These are phyloP conservation scores for Syngnathus typhle DNA, from an alignment of 2,113 vertebrate species.

Conservation along the genomic window DNA sequence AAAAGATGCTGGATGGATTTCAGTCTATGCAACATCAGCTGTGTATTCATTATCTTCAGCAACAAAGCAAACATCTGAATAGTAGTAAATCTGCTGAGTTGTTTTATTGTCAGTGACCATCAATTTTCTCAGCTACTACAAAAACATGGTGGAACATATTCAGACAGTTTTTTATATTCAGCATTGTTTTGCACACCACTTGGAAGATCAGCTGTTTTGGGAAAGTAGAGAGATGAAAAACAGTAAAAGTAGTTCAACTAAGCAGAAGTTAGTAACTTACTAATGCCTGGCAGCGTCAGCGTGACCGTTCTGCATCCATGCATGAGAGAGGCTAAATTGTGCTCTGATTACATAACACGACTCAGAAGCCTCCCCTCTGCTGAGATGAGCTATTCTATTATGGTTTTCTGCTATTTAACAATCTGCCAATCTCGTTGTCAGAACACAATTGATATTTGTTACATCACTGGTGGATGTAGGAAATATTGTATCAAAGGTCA, in stretches of 20 bases:
- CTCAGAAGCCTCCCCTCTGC: neutral
- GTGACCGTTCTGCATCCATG: slow-evolving; percentile 2
- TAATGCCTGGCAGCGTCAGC: slow-evolving; percentile 21
- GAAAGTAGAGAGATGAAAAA: slow-evolving; percentile 17
- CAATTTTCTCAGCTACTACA: too few species aligned
- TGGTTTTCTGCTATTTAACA: neutral
- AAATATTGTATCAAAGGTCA: slow-evolving; percentile 11
- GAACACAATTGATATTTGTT: slow-evolving; percentile 6
- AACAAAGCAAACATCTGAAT: too few species aligned
- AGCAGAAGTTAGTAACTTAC: slow-evolving; percentile 52
- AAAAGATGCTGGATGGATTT: too few species aligned
- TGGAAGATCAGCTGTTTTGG: slow-evolving; percentile 25
- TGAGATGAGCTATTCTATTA: neutral
- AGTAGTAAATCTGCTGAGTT: too few species aligned
- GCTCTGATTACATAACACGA: neutral
- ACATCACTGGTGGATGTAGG: neutral
- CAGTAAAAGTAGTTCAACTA: slow-evolving; percentile 49
- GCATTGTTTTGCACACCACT: slow-evolving; percentile 6
- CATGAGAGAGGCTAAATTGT: slow-evolving; percentile 9
- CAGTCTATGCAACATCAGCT: too few species aligned
- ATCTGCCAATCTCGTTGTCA: neutral
- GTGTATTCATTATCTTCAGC: too few species aligned
- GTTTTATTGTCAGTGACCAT: too few species aligned
- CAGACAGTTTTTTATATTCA: too few species aligned
- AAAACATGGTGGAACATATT: too few species aligned